Conservation (phyloP, 2,888 invertebrate genomes). For the Tenthredo mesomela region DNA sequence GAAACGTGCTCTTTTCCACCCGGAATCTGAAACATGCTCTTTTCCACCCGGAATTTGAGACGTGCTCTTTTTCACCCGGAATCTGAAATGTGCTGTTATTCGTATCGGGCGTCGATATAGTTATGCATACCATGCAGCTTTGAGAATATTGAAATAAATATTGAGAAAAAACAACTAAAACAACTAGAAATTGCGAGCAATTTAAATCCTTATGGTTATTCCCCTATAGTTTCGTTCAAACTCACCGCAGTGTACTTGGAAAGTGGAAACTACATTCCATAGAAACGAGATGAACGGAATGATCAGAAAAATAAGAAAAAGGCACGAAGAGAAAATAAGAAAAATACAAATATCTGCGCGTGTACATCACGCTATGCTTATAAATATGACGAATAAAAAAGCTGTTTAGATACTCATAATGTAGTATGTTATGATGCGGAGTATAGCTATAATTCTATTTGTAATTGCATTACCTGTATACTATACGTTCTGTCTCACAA, state of each 20-base stretch:
- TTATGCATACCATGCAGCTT: background rate
- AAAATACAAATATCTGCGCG: background rate
- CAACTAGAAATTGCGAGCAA: slow-evolving; percentile 34
- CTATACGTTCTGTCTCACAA: background rate
- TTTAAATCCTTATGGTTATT: background rate
- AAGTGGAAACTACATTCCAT: slow-evolving; percentile 31
- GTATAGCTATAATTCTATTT: background rate
- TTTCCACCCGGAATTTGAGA: too few species aligned
- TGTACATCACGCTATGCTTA: background rate
- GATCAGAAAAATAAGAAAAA: background rate
- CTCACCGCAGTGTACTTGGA: slow-evolving; percentile 7
- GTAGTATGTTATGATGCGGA: background rate
- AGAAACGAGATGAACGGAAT: slow-evolving; percentile 21
- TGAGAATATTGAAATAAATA: background rate
- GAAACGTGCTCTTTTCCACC: too few species aligned
- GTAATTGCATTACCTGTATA: background rate
- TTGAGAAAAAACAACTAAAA: background rate
- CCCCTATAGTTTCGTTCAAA: background rate
- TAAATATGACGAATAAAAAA: background rate
- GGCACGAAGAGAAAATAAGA: background rate
- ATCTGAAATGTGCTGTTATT: too few species aligned
- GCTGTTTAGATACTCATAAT: background rate
- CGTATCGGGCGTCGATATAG: too few species aligned
- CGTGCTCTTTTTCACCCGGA: too few species aligned
- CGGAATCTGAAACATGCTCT: too few species aligned